Evolutionary conservation across 2,797 vertebrate species (phyloP).

Genomic region (Steatocranus sp.): DNA sequence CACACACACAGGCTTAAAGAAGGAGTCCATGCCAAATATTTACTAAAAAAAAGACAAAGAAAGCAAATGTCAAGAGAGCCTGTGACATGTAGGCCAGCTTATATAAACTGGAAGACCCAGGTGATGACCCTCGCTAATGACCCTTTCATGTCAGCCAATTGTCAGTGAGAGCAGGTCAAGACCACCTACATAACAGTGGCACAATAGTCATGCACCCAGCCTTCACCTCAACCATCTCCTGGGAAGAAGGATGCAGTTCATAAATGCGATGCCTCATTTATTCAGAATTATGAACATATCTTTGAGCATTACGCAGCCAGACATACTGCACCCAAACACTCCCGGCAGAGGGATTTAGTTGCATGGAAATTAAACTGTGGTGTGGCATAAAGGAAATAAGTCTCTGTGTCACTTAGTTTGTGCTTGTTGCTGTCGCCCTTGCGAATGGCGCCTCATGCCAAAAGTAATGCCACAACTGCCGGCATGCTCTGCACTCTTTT

Average conservation of each 20-base stretch:
- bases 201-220: background rate
- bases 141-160: background rate
- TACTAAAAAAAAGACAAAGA: background rate
- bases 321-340: background rate
- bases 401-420: background rate
- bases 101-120: background rate
- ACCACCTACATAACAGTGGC: background rate
- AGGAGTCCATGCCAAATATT: background rate
- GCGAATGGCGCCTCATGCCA: fast-evolving
- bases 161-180: background rate
- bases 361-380: background rate
- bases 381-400: background rate
- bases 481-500: background rate
- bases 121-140: background rate
- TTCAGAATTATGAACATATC: background rate
- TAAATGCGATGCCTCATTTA: background rate
- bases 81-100: background rate
- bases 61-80: background rate
- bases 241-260: background rate
- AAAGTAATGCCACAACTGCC: background rate
- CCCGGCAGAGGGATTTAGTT: background rate
- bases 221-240: background rate
- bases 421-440: background rate
- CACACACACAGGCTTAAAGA: background rate
- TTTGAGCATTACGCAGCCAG: background rate